Base-by-base conservation (phyloP, 2,797 vertebrate genomes). In the Hephaestus fuliginosus region DNA sequence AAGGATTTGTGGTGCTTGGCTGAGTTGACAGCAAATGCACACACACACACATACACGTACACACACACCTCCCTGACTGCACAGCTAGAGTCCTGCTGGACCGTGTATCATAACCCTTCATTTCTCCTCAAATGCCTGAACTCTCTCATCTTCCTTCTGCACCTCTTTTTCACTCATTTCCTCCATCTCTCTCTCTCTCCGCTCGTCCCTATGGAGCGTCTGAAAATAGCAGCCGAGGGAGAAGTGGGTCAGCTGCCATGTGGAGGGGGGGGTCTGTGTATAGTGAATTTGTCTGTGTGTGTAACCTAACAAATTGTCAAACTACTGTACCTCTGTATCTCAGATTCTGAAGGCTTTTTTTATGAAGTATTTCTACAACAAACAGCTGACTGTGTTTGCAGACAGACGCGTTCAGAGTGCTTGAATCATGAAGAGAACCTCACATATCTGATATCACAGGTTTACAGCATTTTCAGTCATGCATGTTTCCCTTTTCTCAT, bases 211-310 rank as follows among this genome's bases (percentile, higher is more conserved):
- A 66, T 85, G 85, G 94, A 93, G 87, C 53, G 20, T 83, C 95
- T 94, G 91, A 93, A 95, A 95, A 96, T 96, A 95, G 94, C 90
- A 95, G 89, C 87, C 77, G 58, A 81, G 88, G 88, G 91, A 94
- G 91, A 96, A 95, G 79, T 95, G 94, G 95, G 95, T 95, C 95
- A 96, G 88, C 89, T 88, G 87, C 90, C 76, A 58, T 62, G 78
- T 46, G 63, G 25, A 11, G 64, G 58, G 8, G 25, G 15, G 60
- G 39, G 30, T 44, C 33, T 58, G 78, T 65, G 63, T 68, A 70
- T 74, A 62, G 72, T 78, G 78, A 77, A 70, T 78, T 53, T 68
- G 20, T 74, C 53, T 84, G 74, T 80, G 75, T 77, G 75, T 78
- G 43, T 62, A 79, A 63, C 52, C 18, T 46, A 63, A 73, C 62